Base-by-base conservation (phyloP, 2,797 vertebrate genomes). In the Vultur gryphus region DNA sequence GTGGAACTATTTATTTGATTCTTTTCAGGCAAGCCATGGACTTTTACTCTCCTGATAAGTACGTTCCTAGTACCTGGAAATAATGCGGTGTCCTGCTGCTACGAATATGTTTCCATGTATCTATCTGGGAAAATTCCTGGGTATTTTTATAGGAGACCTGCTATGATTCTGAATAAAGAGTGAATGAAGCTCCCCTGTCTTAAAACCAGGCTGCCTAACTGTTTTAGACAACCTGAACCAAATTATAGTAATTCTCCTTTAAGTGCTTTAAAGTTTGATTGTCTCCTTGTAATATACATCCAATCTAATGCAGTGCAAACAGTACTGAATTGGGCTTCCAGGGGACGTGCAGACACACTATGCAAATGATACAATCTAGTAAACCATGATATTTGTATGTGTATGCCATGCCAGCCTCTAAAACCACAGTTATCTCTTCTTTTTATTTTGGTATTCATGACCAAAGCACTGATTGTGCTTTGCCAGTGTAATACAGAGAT, bases 341-440 rank as follows among this genome's bases (percentile, higher is more conserved):
- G 2, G 16, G 11, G 17, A 78, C 37, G 12, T 17, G 25, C 35
- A 89, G 67, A 23, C 33, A 15, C 0, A 0, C 18, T 33, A 1
- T 62, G 15, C 35, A 85, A 80, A 16, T 31, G 51, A 24, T 13
- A 43, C 5, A 85, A 65, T 31, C 29, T 62, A 65, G 35, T 31
- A 80, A 92, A 54, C 26, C 3, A 7, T 46, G 7, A 11, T 72
- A 37, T 87, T 61, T 69, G 37, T 46, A 11, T 41, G 33, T 62
- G 24, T 77, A 25, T n/a, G 16, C 23, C 20, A 29, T 61, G 13
- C 16, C 37, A n/a, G 33, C 46, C 59, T 61, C 28, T 71, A 79
- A 69, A 79, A 41, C 0, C 11, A 48, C 13, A 37, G 26, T 52
- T 75, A 59, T 51, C 5, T 67, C 25, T 69, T 64, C 16, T 75